Percentiles rank a stretch among this genome's conserved stretches.
phyloP scores from a whole-genome alignment of 1,140 invertebrate species.

The Drosophila albomicans region DNA sequence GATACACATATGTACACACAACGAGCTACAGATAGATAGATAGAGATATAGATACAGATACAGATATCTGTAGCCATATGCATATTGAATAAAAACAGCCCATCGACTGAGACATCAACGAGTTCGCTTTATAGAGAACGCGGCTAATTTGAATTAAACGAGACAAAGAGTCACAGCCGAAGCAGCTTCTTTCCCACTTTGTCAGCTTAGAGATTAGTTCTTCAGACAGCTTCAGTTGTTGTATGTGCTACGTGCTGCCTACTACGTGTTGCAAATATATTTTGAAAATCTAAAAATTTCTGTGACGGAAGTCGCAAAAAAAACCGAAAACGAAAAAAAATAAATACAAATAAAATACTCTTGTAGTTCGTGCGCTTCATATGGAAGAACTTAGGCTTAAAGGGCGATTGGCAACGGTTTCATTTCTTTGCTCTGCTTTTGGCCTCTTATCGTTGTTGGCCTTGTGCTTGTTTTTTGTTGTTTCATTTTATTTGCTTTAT shows the following conservation, averaged over 20 bases:
- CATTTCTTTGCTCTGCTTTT: background rate
- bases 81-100: slow-evolving; percentile 3
- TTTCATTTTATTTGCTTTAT: slow-evolving; percentile 3
- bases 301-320: slow-evolving; percentile 32
- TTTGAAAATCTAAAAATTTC: slow-evolving; percentile 48
- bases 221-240: background rate
- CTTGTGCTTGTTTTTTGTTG: slow-evolving; percentile 20
- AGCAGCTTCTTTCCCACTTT: background rate
- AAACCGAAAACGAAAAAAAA: background rate
- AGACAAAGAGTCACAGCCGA: background rate
- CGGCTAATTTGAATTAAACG: slow-evolving; percentile 49
- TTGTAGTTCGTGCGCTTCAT: slow-evolving; percentile 29
- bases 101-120: slow-evolving; percentile 46
- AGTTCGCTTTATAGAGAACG: slow-evolving; percentile 34
- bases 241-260: slow-evolving; percentile 11
- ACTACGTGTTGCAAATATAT: slow-evolving; percentile 49
- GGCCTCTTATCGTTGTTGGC: background rate
- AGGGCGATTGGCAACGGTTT: slow-evolving; percentile 28
- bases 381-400: slow-evolving; percentile 12
- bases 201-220: slow-evolving; percentile 8
- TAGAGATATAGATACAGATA: background rate
- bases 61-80: background rate
- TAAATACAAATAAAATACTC: background rate
- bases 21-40: background rate
- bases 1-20: background rate